Conservation (phyloP, 1,140 invertebrate genomes). For the Heliconius nattereri region DNA sequence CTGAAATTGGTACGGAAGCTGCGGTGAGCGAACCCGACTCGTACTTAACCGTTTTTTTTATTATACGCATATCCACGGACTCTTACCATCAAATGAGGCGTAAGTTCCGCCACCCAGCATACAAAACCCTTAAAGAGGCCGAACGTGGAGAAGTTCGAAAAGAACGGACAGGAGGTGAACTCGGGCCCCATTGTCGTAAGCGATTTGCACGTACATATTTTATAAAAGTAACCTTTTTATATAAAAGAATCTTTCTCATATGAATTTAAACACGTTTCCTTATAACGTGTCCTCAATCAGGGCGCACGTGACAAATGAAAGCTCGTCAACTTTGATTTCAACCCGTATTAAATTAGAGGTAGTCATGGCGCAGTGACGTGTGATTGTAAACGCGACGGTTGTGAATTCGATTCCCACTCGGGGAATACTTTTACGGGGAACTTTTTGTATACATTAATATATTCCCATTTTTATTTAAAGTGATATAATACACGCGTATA, state of each 20-base stretch:
- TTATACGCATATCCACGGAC: no score
- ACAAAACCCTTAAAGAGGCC: neutral
- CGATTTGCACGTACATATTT: neutral
- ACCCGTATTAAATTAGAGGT: neutral
- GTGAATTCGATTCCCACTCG: no score
- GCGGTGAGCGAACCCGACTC: no score
- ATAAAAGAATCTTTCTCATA: neutral
- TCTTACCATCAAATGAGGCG: neutral
- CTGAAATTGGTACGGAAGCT: no score
- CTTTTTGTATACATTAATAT: no score
- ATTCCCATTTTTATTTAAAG: no score
- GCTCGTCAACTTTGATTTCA: constrained; percentile 25
- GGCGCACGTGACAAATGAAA: constrained; percentile 27
- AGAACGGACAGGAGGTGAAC: neutral
- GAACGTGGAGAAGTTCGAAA: neutral
- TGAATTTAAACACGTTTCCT: constrained; percentile 13
- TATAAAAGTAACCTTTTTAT: neutral
- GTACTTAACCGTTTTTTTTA: no score
- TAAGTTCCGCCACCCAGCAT: neutral
- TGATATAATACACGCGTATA: neutral
- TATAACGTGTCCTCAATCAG: constrained; percentile 18
- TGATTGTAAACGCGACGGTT: no score
- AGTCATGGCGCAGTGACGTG: no score
- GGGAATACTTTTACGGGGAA: no score
- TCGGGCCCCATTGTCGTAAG: neutral